Evolutionary conservation across 2,113 vertebrate species (phyloP), one percentile per base, ranked within the genome.

Genomic region (Halichoeres trimaculatus): DNA sequence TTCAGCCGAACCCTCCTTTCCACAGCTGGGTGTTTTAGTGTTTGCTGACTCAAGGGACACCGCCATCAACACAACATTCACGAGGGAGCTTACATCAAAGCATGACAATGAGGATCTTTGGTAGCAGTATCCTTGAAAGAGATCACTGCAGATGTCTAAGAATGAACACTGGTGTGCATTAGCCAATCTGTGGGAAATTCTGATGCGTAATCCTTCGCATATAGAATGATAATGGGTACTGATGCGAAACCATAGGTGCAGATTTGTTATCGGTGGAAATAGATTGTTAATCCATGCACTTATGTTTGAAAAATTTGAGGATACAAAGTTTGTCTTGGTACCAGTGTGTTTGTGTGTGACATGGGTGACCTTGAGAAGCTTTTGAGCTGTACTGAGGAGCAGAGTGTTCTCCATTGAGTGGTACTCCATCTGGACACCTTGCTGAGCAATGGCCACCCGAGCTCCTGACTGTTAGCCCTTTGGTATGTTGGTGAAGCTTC

Each of bases 1-100:
- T 85, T 88, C 80, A 81, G 11, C 53, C 76, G 10, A 48, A 51
- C 45, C 63, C 75, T 78, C 65, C 41, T 52, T 69, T 65, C 24
- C 70, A 89, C 84, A 83, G 85, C 53, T 86, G 83, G 83, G 79
- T 76, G 77, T 24, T 79, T 67, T 30, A 23, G 45, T 56, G 69
- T 54, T 73, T 73, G 71, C 86, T 86, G 88, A 89, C 34, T 68
- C 83, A 54, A 85, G 70, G 78, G 20, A 70, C 43, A 11, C 58
- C 8, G 43, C 34, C 45, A 17, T 59, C 64, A 26, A 75, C 43
- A 35, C 17, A 1, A 23, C 70, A 35, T 24, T 30, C 54, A 76
- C 5, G 48, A 72, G 51, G 72, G 58, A 62, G 40, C 36, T 26
- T 68, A 56, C 71, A 69, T 77, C 67, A 81, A 80, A 74, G 77